These are phyloP conservation scores for Nymphalis io DNA, from an alignment of 1,140 invertebrate species.

Conservation along the genomic window DNA sequence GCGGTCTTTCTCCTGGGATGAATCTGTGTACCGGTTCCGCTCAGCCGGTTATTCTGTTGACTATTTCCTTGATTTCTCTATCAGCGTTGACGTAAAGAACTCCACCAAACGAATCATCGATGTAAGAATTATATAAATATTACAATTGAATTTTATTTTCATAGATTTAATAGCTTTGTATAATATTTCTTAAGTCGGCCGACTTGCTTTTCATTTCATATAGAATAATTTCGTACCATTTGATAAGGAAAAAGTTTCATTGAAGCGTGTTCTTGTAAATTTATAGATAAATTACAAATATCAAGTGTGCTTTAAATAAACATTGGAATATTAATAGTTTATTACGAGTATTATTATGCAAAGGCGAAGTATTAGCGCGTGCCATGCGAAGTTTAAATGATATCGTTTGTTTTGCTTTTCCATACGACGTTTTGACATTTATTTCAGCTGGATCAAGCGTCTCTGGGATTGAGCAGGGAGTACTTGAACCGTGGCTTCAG, in stretches of 20 bases:
- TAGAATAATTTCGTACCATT: not conserved
- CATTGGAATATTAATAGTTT: not conserved
- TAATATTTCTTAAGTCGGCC: constrained; percentile 1
- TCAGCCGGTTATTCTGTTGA: constrained; percentile 91
- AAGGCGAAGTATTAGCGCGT: constrained; percentile 3
- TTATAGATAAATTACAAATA: not conserved
- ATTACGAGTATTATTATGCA: not conserved
- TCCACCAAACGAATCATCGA: constrained; percentile 92
- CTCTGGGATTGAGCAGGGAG: constrained; percentile 92
- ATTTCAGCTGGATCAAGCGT: constrained; percentile 93
- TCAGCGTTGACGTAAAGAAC: constrained; percentile 95
- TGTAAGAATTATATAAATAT: constrained; percentile 83
- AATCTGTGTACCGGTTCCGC: constrained; percentile 90
- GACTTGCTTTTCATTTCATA: not conserved
- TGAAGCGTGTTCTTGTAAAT: not conserved
- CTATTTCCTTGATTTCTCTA: constrained; percentile 95
- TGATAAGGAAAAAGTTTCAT: not conserved
- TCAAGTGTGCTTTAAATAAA: not conserved
- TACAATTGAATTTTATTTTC: too few species aligned
- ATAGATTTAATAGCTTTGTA: too few species aligned
- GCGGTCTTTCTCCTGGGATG: constrained; percentile 88
- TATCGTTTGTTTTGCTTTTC: not conserved
- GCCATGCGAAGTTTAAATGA: constrained; percentile 24
- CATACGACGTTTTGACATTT: not conserved
- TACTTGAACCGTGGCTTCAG: constrained; percentile 92